Percentiles rank a stretch among this genome's conserved stretches.
These are phyloP conservation scores for Pogona vitticeps DNA, from an alignment of 2,113 vertebrate genomes.

Conservation along the genomic window DNA sequence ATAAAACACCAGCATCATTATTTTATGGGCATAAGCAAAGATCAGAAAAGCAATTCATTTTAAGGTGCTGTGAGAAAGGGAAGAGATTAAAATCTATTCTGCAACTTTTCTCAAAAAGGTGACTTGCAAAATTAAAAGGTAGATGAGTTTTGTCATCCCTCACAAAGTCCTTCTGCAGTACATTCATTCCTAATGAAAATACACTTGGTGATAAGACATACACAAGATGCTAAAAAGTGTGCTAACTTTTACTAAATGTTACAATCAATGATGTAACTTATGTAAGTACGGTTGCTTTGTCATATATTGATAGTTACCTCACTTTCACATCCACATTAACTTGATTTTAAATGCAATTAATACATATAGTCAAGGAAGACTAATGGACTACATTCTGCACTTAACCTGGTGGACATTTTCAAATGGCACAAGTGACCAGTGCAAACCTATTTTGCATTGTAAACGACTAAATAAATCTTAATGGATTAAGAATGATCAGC, in stretches of 20 bases:
- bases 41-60: constrained; percentile 63
- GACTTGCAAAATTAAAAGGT: constrained; percentile 44
- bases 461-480: constrained; percentile 99
- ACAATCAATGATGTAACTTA: constrained; percentile 87
- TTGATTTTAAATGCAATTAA: constrained; percentile 99
- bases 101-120: constrained; percentile 47
- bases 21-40: constrained; percentile 64
- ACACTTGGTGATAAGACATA: constrained; percentile 65
- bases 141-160: background rate
- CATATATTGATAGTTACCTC: constrained; percentile 97
- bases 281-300: constrained; percentile 84
- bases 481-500: constrained; percentile 99
- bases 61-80: constrained; percentile 41
- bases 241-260: constrained; percentile 86
- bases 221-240: constrained; percentile 74
- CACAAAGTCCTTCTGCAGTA: constrained; percentile 36
- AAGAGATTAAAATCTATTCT: constrained; percentile 51
- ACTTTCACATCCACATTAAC: constrained; percentile 98
- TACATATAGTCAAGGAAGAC: constrained; percentile 97
- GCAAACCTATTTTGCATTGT: constrained; percentile 98
- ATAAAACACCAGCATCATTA: constrained; percentile 53
- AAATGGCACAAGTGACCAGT: constrained; percentile 91
- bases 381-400: constrained; percentile 97
- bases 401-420: constrained; percentile 95
- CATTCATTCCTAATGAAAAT: constrained; percentile 58